phyloP scores from a whole-genome alignment of 2,888 invertebrate species.

The Unio pictorum region DNA sequence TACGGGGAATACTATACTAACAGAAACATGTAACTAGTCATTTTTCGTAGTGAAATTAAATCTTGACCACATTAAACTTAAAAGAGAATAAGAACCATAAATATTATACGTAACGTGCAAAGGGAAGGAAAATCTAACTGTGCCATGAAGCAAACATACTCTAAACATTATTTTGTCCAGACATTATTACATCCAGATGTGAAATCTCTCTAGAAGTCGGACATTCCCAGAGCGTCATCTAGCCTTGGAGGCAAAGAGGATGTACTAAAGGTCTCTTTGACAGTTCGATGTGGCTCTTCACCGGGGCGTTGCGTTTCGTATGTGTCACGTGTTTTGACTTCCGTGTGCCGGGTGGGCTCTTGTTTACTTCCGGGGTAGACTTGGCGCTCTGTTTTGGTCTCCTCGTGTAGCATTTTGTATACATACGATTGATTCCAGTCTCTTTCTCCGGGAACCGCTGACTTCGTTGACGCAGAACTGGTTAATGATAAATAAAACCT shows the following conservation, averaged over 20 bases:
- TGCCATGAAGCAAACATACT: no score
- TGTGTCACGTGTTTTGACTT: conserved; percentile 7
- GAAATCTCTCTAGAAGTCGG: conserved; percentile 35
- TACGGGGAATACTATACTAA: no score
- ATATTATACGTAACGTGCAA: no score
- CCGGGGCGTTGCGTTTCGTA: conserved; percentile 9
- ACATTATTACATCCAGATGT: no score
- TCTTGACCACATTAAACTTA: no score
- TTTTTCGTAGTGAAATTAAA: no score
- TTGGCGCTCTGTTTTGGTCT: conserved; percentile 21
- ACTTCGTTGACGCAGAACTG: no score
- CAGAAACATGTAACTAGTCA: no score
- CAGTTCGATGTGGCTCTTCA: conserved; percentile 14
- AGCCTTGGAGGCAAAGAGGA: conserved; percentile 15
- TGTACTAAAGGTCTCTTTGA: conserved; percentile 10
- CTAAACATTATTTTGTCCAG: no score
- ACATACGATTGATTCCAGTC: conserved; percentile 56
- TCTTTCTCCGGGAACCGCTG: conserved; percentile 25
- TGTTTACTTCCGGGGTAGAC: conserved; percentile 13
- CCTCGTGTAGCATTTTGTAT: conserved; percentile 48
- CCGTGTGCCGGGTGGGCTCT: conserved; percentile 12
- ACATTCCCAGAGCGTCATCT: conserved; percentile 42
- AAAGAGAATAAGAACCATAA: no score
- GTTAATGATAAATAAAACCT: no score
- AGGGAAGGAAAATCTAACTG: no score